Base-by-base conservation (phyloP, 2,888 invertebrate genomes). In the Embidobia sp. region DNA sequence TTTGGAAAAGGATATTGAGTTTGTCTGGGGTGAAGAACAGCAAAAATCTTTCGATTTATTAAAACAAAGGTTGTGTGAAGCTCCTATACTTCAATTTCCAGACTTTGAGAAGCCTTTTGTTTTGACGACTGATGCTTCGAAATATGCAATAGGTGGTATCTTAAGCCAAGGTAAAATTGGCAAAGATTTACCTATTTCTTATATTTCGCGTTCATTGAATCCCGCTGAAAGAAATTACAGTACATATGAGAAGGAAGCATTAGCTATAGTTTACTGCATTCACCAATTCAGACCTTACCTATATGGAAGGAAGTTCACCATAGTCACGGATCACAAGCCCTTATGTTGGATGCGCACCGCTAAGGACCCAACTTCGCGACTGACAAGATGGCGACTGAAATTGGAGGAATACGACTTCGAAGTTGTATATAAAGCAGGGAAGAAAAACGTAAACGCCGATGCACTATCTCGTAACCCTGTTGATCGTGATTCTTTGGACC, bases 81-180 rank as follows among this genome's bases (percentile, higher is more conserved):
- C 53, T 11, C 74, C 69, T 3, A 42, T 79, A 1, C 31, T 79
- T 8, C 73, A 77, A 31, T 70, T 64, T 26, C 77, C 77, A 1
- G 66, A 79, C 15, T 77, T 77, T 16, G 19, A 37, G 0, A 26
- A 46, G 48, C 42, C 67, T 1, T 76, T 78, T 31, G 29, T 75
- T 1, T 33, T 78, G 1, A 75, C 78, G 1, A 57, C 37, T 1
- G 75, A 78, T 15, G 79, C 79, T 1, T 67, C 46, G 1, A 46
- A 40, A 8, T 29, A 40, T 10, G 74, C 74, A n/a, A 55, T 74
- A 1, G 74, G 74, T 1, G 74, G 51, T 6, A 72, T 77, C 3
- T n/a, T 77, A 7, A 64, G 53, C 31, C 78, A 79, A 61, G 77
- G 74, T 1, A 15, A 46, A 46, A 46, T 46, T 6, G 46, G 46